Percentiles rank a stretch among this genome's conserved stretches.
Evolutionary conservation across 2,113 vertebrate genomes (phyloP).

Genomic region (Myrmecophaga tridactyla): DNA sequence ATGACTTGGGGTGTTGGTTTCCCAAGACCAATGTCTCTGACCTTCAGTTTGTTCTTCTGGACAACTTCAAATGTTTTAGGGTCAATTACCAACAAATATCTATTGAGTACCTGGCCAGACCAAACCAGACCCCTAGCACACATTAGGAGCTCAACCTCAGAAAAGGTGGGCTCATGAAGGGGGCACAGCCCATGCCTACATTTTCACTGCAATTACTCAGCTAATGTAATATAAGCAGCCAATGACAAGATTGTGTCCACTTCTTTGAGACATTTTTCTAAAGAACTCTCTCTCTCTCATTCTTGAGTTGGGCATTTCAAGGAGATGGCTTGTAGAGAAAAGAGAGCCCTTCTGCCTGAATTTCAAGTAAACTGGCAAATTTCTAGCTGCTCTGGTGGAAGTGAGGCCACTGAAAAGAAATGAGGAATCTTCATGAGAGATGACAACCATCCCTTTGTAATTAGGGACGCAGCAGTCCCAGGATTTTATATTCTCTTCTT

Average conservation of each 20-base stretch:
- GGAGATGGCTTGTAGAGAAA: not conserved
- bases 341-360: not conserved
- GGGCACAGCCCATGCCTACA: not conserved
- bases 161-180: not conserved
- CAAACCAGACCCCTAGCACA: accelerated
- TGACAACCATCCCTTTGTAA: not conserved
- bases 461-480: not conserved
- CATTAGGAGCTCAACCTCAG: not conserved
- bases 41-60: not conserved
- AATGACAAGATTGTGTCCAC: not conserved
- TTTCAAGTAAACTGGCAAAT: not conserved
- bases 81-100: not conserved
- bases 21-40: not conserved
- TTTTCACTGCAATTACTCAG: not conserved
- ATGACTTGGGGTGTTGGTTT: not conserved
- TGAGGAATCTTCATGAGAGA: not conserved
- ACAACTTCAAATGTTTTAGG: not conserved
- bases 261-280: not conserved
- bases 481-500: not conserved
- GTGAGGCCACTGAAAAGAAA: not conserved
- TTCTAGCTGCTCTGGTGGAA: not conserved
- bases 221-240: too few relatives aligned
- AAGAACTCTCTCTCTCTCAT: too few relatives aligned
- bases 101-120: not conserved
- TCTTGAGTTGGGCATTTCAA: not conserved